Evolutionary conservation across 2,797 vertebrate species (phyloP), one percentile per base, ranked within the genome.

Genomic region (Potorous gilbertii): DNA sequence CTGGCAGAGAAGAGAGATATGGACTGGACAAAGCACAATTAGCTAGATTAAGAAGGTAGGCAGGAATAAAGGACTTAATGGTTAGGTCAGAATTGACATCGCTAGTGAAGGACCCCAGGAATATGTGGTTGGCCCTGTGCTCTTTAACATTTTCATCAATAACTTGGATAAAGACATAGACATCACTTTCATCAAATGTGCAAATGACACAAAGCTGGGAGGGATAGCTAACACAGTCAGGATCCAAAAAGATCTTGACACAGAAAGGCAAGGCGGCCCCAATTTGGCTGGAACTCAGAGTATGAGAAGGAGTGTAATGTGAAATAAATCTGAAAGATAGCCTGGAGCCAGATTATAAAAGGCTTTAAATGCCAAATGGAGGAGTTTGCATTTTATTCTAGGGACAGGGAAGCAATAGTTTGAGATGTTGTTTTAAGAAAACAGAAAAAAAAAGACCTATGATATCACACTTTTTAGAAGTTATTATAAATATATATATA

Each of bases 271-370:
- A 81, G 74, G 74, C 40, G 74, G 74, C 74, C 74, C 40, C 74
- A 81, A 46, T 81, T 81, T 81, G 74, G 74, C 74, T 81, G 46
- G 21, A 46, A 81, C 18, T 81, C 74, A 46, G 74, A 46, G 74
- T 81, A 81, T 46, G 40, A 81, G 40, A 40, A 81, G 74, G 40
- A 81, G 9, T 46, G 40, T 81, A 81, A 81, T 46, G 74, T 46
- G 74, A 81, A 81, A 81, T 81, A 81, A 81, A 81, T 81, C 74
- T 81, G 74, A 81, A 81, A 81, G 74, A 46, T 81, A 81, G 74
- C 74, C 74, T 81, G 74, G 74, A 81, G 74, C 74, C 74, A 81
- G 40, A 81, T 81, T 81, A 81, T 46, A 27, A 46, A 81, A 81
- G 74, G 27, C 3, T 9, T 27, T 46, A 81, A 46, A 46, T 46